Evolutionary conservation across 1,140 invertebrate species (phyloP).

Genomic region (Hypothenemus hampei): DNA sequence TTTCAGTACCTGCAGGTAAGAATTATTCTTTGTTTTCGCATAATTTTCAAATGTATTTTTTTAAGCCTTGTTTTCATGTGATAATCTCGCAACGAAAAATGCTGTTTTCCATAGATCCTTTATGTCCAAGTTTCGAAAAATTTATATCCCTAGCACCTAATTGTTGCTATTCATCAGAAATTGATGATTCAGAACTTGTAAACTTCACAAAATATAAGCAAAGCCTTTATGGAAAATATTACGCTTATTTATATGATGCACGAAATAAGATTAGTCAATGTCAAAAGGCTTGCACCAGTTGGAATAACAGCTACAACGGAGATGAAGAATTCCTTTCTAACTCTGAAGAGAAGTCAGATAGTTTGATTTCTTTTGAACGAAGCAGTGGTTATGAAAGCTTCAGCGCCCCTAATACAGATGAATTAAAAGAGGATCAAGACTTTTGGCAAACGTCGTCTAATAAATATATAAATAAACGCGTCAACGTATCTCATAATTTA

Average conservation of each 20-base stretch:
- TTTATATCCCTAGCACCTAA: slow-evolving; percentile 77
- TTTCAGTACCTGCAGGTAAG: slow-evolving; percentile 70
- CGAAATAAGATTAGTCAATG: slow-evolving; percentile 68
- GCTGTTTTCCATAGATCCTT: slow-evolving; percentile 72
- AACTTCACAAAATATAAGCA: slow-evolving; percentile 51
- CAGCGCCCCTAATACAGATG: slow-evolving; percentile 56
- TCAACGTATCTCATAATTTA: slow-evolving; percentile 15
- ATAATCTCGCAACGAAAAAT: slow-evolving; percentile 76
- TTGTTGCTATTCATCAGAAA: slow-evolving; percentile 47
- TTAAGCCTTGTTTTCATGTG: slow-evolving; percentile 76
- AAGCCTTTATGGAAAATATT: slow-evolving; percentile 71
- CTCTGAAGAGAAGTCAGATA: slow-evolving; percentile 45
- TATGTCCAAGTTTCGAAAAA: slow-evolving; percentile 75
- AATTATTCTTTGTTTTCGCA: neutral
- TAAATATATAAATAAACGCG: slow-evolving; percentile 26
- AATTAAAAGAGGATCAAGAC: slow-evolving; percentile 34
- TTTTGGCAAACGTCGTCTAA: slow-evolving; percentile 46
- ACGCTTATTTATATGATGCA: slow-evolving; percentile 79
- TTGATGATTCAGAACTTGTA: slow-evolving; percentile 45
- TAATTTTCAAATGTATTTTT: neutral
- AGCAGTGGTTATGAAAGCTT: slow-evolving; percentile 83
- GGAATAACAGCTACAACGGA: slow-evolving; percentile 70
- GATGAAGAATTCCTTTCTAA: slow-evolving; percentile 39
- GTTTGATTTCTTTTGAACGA: slow-evolving; percentile 68
- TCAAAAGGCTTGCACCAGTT: slow-evolving; percentile 64